phyloP scores from a whole-genome alignment of 2,797 vertebrate genomes.

The Onychomys arenicola region DNA sequence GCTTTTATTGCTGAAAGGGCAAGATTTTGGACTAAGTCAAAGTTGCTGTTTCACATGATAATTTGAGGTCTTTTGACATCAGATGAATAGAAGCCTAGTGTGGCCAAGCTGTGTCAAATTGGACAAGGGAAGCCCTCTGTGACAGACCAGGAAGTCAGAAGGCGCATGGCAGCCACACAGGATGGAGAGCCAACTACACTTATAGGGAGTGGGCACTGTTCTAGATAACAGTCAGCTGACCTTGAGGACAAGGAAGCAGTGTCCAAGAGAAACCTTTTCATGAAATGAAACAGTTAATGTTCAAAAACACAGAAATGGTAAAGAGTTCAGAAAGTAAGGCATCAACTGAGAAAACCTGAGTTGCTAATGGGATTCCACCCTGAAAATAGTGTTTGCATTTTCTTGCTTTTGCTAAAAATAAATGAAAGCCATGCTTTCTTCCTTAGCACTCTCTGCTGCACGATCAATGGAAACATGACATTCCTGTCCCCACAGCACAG shows the following conservation, averaged over 20 bases:
- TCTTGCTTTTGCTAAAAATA: background rate
- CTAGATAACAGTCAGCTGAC: background rate
- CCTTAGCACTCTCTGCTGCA: background rate
- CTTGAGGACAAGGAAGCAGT: background rate
- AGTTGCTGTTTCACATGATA: background rate
- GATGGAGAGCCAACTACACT: background rate
- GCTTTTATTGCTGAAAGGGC: background rate
- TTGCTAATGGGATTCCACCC: too few relatives aligned
- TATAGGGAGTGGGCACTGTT: background rate
- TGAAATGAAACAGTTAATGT: background rate
- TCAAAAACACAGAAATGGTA: background rate
- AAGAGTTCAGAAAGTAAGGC: background rate
- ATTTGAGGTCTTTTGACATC: background rate
- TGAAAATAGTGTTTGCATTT: background rate
- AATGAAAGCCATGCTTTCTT: background rate
- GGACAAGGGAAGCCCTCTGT: background rate
- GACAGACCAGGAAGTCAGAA: background rate
- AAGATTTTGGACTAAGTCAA: background rate
- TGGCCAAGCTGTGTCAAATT: background rate
- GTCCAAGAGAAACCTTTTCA: background rate
- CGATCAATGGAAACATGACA: background rate
- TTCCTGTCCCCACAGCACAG: background rate
- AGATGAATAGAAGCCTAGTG: background rate
- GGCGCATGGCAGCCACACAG: background rate
- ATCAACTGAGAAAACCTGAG: accelerated